Base-by-base conservation (phyloP, 2,113 vertebrate genomes). In the Hyperoodon ampullatus region DNA sequence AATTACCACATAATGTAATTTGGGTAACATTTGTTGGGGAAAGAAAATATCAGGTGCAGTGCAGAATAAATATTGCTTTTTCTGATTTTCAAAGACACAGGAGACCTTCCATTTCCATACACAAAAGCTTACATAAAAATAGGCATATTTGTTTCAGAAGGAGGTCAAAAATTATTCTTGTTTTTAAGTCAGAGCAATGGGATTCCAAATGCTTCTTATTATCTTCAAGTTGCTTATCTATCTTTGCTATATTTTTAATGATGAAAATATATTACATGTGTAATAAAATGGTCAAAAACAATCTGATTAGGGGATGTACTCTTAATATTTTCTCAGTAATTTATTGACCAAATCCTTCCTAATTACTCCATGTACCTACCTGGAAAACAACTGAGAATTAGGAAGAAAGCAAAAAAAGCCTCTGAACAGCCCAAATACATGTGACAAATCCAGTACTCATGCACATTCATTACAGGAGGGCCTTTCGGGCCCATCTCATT, bases 1-100 rank as follows among this genome's bases (percentile, higher is more conserved):
- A 94, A 97, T 94, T 88, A 91, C 71, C 58, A 86, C 75, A 92
- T 92, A 63, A 91, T 35, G 58, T 93, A 93, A 94, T 97, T 96
- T 92, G 58, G 26, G 13, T 85, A 75, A 74, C 21, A 80, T 50
- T 95, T 87, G 24, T 70, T 80, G 14, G 39, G 47, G 24, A 81
- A 95, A 95, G 77, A 85, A 97, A 96, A 83, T 72, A 92, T 9
- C 66, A 94, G 42, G 28, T 74, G 8, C 0, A 14, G 24, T 10
- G 78, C 12, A 86, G 42, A 95, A 88, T 87, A 97, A 92, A 77
- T 63, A 93, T 13, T 88, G 26, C 39, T 90, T 88, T 92, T n/a
- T 82, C 53, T 94, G n/a, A 65, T 94, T 91, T 96, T 78, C 44
- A 82, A 84, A 94, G 44, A 89, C 8, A 85, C 21, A 86, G 19